Evolutionary conservation across 53 echinoderm and acorn worm species (phyloP).

Genomic region (Zoroaster sp.): DNA sequence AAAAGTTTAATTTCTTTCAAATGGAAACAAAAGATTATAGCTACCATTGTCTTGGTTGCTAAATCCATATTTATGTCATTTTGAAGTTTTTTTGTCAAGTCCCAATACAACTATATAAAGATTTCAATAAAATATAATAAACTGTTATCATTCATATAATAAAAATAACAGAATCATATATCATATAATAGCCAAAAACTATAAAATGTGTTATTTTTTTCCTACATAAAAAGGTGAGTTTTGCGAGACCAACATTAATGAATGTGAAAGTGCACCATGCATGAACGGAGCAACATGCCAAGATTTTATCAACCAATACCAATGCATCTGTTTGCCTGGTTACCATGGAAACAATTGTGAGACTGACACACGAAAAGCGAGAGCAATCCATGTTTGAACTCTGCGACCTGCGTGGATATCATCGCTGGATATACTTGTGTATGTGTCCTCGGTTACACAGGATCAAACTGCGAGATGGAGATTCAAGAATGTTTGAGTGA

Average conservation of each 20-base stretch:
- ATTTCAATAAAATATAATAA: too few relatives aligned
- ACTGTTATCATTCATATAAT: too few relatives aligned
- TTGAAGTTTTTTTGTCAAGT: too few relatives aligned
- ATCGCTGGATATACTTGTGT: conserved; percentile 16
- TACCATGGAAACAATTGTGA: conserved; percentile 59
- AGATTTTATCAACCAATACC: neutral
- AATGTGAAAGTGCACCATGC: conserved; percentile 58
- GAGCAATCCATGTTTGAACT: conserved; percentile 35
- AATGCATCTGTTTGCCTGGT: conserved; percentile 47
- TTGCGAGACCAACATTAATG: conserved; percentile 43
- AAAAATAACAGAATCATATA: too few relatives aligned
- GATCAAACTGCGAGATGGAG: conserved; percentile 37
- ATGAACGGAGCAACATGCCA: conserved; percentile 40
- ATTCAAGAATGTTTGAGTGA: conserved; percentile 25
- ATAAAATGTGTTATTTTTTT: too few relatives aligned
- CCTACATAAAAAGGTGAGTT: neutral
- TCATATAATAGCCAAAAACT: too few relatives aligned
- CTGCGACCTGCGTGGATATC: conserved; percentile 23
- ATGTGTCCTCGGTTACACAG: conserved; percentile 28
- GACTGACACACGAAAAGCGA: conserved; percentile 23
- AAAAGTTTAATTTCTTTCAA: too few relatives aligned
- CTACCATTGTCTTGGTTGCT: too few relatives aligned
- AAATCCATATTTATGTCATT: too few relatives aligned
- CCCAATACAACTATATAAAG: too few relatives aligned
- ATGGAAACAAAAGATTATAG: too few relatives aligned